Base-by-base conservation (phyloP, 53 echinoderm and acorn worm genomes). In the Stichopus horrens region DNA sequence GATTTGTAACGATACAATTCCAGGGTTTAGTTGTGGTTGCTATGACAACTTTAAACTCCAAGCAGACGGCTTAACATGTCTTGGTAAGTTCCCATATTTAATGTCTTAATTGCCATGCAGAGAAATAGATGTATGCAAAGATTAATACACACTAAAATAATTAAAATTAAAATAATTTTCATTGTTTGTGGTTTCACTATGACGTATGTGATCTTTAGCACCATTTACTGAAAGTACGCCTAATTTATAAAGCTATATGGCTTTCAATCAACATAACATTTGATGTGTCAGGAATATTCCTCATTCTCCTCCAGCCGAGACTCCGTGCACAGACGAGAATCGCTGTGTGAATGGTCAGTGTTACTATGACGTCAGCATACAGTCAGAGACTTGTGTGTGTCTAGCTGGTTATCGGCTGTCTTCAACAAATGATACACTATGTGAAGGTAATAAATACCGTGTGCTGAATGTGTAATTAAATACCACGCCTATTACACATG, bases 21-120 rank as follows among this genome's bases (percentile, higher is more conserved):
- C 87, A 20, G 93, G 93, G 52, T 96, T 89, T 74, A 88, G 76
- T 60, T 94, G 96, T 66, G 78, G 73, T 4, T 96, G 96, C 86
- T 75, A 54, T 57, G 55, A 7, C 68, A 93, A 93, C 55, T 95
- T 90, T 76, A 73, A 79, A 74, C 21, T 83, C 10, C 60, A 58
- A 83, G 90, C 92, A 21, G 92, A 95, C 76, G 95, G 95, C 11
- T n/a, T 77, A 52, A 87, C 89, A 21, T 93, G 93, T 86, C 56
- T 89, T 7, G 91, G 93, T 93, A 86, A 37, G 37, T 37, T 37
- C 37, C 37, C 37, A 37, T 37, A 37, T 37, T 37, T 37, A 37
- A 37, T 37, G 2, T 37, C 2, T 37, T 37, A 37, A 37, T 37
- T 37, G 37, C 37, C 37, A 37, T 37, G 37, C 2, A 37, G 37